Conservation (phyloP, 2,797 vertebrate species). For the Iguana delicatissima region DNA sequence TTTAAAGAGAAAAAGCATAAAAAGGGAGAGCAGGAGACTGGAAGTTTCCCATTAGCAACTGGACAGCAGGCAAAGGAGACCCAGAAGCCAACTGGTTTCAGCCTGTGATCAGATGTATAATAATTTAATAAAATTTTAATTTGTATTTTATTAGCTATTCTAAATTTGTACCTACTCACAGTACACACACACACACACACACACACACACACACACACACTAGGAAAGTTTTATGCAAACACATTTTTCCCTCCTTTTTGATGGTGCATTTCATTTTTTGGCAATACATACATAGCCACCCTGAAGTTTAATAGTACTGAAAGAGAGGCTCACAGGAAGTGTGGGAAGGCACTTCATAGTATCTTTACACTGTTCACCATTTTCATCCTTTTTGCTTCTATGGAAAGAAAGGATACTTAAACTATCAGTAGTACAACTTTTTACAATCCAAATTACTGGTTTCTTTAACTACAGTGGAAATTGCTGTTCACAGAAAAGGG, state of each 20-base stretch:
- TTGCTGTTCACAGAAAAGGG: constrained; percentile 28
- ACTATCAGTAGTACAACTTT: constrained; percentile 20
- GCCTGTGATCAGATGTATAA: not conserved
- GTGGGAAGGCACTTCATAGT: constrained; percentile 1
- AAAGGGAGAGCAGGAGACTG: not conserved
- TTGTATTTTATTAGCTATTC: no score
- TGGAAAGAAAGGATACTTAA: constrained; percentile 18
- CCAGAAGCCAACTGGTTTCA: not conserved
- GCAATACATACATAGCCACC: not conserved
- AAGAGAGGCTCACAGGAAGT: not conserved
- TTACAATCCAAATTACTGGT: not conserved
- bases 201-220: no score
- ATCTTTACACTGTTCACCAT: constrained; percentile 4
- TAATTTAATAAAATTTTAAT: no score
- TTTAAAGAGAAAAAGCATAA: not conserved
- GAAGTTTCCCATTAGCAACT: not conserved
- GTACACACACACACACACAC: no score
- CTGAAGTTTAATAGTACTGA: not conserved
- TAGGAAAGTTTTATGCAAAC: no score
- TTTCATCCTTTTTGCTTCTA: not conserved
- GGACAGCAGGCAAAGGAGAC: not conserved
- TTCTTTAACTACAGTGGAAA: constrained; percentile 27
- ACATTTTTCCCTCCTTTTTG: not conserved
- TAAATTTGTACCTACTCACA: no score
- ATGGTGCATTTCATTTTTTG: not conserved